Base-by-base conservation (phyloP, 2,797 vertebrate species). In the Chaetodon trifasciatus region DNA sequence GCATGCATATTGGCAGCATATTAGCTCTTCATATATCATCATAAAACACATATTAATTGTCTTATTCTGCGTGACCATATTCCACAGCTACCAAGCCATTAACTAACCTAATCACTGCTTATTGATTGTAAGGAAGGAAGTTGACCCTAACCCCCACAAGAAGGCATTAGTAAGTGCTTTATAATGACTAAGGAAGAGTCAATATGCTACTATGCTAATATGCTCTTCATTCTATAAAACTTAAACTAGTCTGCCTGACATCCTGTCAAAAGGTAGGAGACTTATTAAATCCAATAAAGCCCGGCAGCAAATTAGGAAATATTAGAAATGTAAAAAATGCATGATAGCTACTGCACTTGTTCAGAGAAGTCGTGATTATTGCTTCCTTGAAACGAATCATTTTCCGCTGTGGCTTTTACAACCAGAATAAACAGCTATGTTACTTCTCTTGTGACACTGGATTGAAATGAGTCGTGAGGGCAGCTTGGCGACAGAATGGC, bases 401-500 rank as follows among this genome's bases (percentile, higher is more conserved):
- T 58, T 55, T 57, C 0, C 0, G 37, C 21, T 6, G n/a, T 53
- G 66, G 70, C 60, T 82, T 55, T 53, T 63, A 44, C 76, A 85
- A 65, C 46, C 53, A 42, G 44, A 17, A 60, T 58, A 60, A 85
- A 62, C 76, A 71, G 50, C 65, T n/a, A 8, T 19, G 67, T 37
- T 47, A 35, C 47, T 21, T 82, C 39, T 70, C 49, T 11, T 78
- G 69, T 70, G 63, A 72, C 52, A 66, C 16, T 57, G 70, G 55
- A 83, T 81, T 69, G 19, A 75, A 86, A 75, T 71, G 60, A 82
- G 61, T 40, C 68, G 56, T 10, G 8, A 70, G 72, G 53, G 37
- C 49, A 67, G 75, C 37, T 68, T 60, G 2, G 53, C 52, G 50
- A 60, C 66, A 49, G 70, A 62, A 40, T 37, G 37, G 64, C 49